Base-by-base conservation (phyloP, 2,888 invertebrate species). In the Nezara viridula region DNA sequence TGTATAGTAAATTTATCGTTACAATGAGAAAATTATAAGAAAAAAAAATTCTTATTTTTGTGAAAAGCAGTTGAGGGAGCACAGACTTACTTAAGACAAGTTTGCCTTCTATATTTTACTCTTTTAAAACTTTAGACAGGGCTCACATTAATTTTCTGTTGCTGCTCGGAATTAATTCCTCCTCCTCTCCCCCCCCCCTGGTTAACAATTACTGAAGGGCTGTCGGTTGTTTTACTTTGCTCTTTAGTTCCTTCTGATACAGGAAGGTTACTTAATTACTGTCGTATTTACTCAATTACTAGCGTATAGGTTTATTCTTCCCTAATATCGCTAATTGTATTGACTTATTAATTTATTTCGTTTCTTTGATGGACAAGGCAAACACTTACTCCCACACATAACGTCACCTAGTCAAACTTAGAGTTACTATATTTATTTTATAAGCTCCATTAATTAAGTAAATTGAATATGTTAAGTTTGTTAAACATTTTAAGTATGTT, bases 81-180 rank as follows among this genome's bases (percentile, higher is more conserved):
- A 44, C 2, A 1, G 81, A 81, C n/a, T 47, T 40, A 81, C 81
- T 81, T 81, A 47, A n/a, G n/a, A 24, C 40, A 81, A 81, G 44
- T 81, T 81, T 9, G 12, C 81, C 44, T 81, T 81, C 81, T 40
- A 81, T 81, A 81, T 81, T 81, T 81, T 44, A 44, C 44, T 81
- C 81, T 81, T 81, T 77, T 81, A 40, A 81, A 81, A 81, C 81
- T 81, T 81, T 81, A 12, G 81, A 44, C 81, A 44, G 81, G 44
- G 24, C 40, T 47, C 40, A 47, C 81, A 81, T 81, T 81, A 81
- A 81, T 81, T 81, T 81, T 81, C 81, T 81, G 81, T 44, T n/a
- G 44, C 44, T 5, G n/a, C 44, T 16, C 21, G 6, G 40, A 81
- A 44, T 81, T 81, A 81, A 81, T 81, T 81, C n/a, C 44, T 44